Percentiles rank a stretch among this genome's conserved stretches.
Evolutionary conservation across 2,888 invertebrate species (phyloP).

Genomic region (Theodoxus fluviatilis): DNA sequence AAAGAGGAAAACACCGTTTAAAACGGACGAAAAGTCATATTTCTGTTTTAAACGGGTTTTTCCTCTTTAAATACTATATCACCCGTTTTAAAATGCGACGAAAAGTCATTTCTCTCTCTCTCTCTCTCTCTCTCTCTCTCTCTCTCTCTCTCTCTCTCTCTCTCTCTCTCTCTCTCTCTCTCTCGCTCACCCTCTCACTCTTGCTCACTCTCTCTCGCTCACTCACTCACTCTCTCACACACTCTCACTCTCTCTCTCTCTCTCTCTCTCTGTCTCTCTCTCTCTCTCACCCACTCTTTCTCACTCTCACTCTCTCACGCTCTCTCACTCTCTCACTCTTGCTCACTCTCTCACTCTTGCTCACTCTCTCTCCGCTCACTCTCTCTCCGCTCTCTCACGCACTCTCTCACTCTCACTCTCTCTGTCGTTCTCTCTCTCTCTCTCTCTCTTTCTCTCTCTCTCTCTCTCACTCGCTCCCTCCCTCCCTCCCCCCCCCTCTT

Average conservation of each 20-base stretch:
- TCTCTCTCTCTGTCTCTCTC: slow-evolving; percentile 24
- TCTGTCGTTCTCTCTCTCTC: background rate
- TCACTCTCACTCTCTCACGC: background rate
- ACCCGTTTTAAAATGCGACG: background rate
- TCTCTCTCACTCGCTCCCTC: too few relatives aligned
- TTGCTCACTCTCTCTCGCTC: slow-evolving; percentile 22
- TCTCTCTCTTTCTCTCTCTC: background rate
- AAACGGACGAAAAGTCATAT: too few relatives aligned
- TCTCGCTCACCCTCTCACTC: slow-evolving; percentile 7
- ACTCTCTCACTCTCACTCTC: too few relatives aligned
- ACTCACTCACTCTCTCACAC: slow-evolving; percentile 23
- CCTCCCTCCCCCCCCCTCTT: background rate
- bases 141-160: background rate
- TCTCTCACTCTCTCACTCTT: too few relatives aligned
- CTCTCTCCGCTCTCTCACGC: too few relatives aligned
- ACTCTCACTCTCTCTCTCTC: slow-evolving; percentile 23
- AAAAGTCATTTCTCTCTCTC: background rate
- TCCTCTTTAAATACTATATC: too few relatives aligned
- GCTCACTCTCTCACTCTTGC: slow-evolving; percentile 10
- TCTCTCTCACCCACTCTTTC: slow-evolving; percentile 19
- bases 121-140: slow-evolving; percentile 8
- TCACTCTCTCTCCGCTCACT: background rate
- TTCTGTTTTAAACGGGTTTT: too few relatives aligned
- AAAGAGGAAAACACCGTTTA: too few relatives aligned
- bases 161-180: background rate